These are phyloP conservation scores for Merops nubicus DNA, from an alignment of 2,113 vertebrate species.

Conservation along the genomic window DNA sequence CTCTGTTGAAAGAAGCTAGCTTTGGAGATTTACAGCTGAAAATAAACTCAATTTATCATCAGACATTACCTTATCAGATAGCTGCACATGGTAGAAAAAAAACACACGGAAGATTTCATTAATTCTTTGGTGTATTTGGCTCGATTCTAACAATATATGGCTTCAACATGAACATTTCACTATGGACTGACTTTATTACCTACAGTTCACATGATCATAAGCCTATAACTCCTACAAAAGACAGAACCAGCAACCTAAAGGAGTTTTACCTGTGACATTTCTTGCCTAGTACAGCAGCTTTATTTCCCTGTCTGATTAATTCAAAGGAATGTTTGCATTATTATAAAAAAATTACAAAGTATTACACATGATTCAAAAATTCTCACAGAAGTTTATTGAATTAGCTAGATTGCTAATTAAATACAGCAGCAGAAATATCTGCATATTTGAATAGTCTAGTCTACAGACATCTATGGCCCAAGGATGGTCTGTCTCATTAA, in stretches of 20 bases:
- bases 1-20: slow-evolving; percentile 71
- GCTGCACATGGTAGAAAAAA: slow-evolving; percentile 69
- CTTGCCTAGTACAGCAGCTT: not conserved
- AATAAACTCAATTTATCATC: slow-evolving; percentile 86
- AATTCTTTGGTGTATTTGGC: slow-evolving; percentile 76
- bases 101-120: slow-evolving; percentile 74
- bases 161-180: slow-evolving; percentile 60
- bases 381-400: not conserved
- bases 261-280: not conserved
- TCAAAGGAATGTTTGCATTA: not conserved
- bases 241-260: not conserved
- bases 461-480: not conserved
- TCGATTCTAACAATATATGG: slow-evolving; percentile 67
- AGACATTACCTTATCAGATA: slow-evolving; percentile 78
- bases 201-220: slow-evolving; percentile 29
- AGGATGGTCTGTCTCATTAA: not conserved
- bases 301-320: not conserved
- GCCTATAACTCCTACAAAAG: slow-evolving; percentile 48
- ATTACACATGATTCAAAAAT: not conserved
- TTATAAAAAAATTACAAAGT: not conserved
- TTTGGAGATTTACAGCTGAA: slow-evolving; percentile 79
- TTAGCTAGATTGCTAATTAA: not conserved
- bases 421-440: not conserved
- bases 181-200: slow-evolving; percentile 59
- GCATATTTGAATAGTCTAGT: not conserved